Base-by-base conservation (phyloP, 2,113 vertebrate species). In the Odocoileus hemionus region DNA sequence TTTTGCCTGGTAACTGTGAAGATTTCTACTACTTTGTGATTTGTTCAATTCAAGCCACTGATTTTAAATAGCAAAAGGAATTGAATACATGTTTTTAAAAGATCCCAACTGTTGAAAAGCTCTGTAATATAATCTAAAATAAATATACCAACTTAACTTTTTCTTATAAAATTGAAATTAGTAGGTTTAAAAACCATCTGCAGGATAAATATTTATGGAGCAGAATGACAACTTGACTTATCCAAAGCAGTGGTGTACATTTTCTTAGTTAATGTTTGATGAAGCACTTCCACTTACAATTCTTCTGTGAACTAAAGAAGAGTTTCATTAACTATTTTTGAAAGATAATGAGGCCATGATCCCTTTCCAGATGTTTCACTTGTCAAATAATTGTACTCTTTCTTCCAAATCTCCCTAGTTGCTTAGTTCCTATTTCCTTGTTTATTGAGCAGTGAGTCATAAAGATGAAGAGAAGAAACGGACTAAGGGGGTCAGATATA, bases 141-240 rank as follows among this genome's bases (percentile, higher is more conserved):
- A 98, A 98, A 98, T 95, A 98, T 26, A 89, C 94, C 11, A 86
- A 86, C 93, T 97, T 97, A 95, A 97, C 91, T 95, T 96, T 97
- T 86, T 85, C 92, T 97, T 97, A 89, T 91, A 94, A 97, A 97
- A 97, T 95, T 89, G 96, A 97, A 98, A 55, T 90, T 91, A 74
- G 86, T 95, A 95, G 95, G 93, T 97, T 98, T 96, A 94, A 96
- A 97, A 97, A 96, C 79, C 95, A 97, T 97, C 97, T 96, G 89
- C 91, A 97, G 95, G 92, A 96, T 97, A 98, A 98, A 98, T 98
- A 97, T 98, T 98, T 97, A 95, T 97, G 98, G 93, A 93, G 74
- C 64, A 90, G 91, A 97, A 90, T 98, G 94, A 96, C 96, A 98
- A 97, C 76, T 57, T 97, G 95, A 97, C 97, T 30, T 98, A 85